A percentile compares a stretch with the other conserved stretches of the same genome.
These are phyloP conservation scores for Latrodectus hesperus DNA, from an alignment of 2,888 invertebrate species.

Conservation along the genomic window DNA sequence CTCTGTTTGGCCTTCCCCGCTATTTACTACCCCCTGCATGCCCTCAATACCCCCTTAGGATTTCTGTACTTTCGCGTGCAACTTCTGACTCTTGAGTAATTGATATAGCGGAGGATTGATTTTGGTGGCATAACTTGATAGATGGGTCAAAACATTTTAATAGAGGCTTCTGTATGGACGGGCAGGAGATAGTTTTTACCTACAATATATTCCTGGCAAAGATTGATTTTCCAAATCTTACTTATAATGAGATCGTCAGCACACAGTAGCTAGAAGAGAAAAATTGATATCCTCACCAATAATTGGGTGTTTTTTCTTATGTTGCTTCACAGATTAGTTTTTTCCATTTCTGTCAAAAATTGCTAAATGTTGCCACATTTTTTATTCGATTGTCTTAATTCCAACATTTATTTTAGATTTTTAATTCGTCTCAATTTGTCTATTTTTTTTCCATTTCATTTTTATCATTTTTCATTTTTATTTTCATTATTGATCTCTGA, in stretches of 20 bases:
- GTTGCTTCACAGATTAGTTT: no score
- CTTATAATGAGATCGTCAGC: constrained; percentile 2
- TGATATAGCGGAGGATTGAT: constrained; percentile 17
- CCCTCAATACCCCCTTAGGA: neutral
- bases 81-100: constrained; percentile 11
- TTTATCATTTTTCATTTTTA: no score
- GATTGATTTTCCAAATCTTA: neutral
- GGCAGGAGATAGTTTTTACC: neutral
- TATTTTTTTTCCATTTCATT: no score
- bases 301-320: no score
- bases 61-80: neutral
- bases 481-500: no score
- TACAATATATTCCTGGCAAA: neutral
- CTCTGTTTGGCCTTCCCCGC: neutral
- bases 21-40: neutral
- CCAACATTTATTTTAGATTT: no score
- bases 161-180: neutral
- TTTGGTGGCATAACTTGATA: neutral
- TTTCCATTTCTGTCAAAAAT: no score
- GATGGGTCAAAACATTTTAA: neutral
- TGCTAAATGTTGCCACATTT: no score
- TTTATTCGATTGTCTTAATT: no score
- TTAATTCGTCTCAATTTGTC: no score
- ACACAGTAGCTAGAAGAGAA: neutral
- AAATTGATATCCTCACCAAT: no score